phyloP scores from a whole-genome alignment of 2,113 vertebrate genomes.

The Macquaria australasica region DNA sequence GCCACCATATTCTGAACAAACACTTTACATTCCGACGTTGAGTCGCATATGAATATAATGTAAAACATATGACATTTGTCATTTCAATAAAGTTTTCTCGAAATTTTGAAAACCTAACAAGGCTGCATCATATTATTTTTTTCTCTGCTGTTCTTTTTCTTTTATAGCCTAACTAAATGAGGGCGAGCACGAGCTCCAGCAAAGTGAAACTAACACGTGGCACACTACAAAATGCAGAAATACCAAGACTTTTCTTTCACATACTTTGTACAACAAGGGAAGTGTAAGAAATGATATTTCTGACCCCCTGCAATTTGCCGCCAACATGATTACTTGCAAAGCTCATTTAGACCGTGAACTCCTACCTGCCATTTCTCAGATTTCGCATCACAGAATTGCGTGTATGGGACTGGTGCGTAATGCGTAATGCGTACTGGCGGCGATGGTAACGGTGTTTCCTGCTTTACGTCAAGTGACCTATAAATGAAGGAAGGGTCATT shows the following conservation, averaged over 20 bases:
- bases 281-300: neutral
- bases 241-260: neutral
- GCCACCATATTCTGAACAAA: too few relatives aligned
- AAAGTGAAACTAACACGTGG: neutral
- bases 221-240: neutral
- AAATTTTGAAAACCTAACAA: neutral
- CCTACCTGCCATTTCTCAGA: slow-evolving; percentile 50
- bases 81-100: too few relatives aligned
- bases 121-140: neutral
- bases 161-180: too few relatives aligned
- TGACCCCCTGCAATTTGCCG: neutral
- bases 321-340: neutral
- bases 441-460: neutral
- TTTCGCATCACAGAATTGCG: neutral
- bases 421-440: neutral
- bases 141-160: too few relatives aligned
- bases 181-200: too few relatives aligned
- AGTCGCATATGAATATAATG: neutral
- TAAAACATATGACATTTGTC: neutral
- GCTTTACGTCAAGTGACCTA: neutral
- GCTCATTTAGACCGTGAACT: neutral
- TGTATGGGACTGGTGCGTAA: neutral
- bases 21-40: neutral
- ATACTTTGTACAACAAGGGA: neutral
- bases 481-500: neutral